Evolutionary conservation across 2,797 vertebrate species (phyloP), one percentile per base, ranked within the genome.

Genomic region (Siniperca scherzeri): DNA sequence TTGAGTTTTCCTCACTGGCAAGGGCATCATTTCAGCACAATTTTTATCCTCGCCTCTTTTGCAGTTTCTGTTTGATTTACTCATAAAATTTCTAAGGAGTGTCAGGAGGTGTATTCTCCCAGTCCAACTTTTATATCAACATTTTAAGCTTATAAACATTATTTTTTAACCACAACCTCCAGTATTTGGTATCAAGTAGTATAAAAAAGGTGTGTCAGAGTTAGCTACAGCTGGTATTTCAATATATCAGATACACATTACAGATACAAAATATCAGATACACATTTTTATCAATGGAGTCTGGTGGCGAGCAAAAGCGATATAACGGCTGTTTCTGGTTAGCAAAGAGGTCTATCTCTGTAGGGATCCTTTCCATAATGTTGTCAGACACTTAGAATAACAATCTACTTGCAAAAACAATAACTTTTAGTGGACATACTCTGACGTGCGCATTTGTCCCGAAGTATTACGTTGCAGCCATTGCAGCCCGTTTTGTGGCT

Each of bases 1-100:
- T 48, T n/a, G 9, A 73, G 50, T 61, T 77, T 22, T 10, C 62
- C 57, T 62, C 62, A 50, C 56, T 30, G 69, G 27, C 27, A 21
- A 27, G 14, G 11, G 21, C 40, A 30, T 53, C 0, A 50, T 33
- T 62, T 46, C 19, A 46, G 36, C 40, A 25, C 46, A n/a, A n/a
- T 46, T 44, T 56, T 65, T 33, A 6, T 57, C 61, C 52, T 33
- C 19, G 17, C n/a, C n/a, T 27, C 4, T 19, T 27, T 40, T 53
- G 50, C 1, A 25, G 22, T 42, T 48, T 46, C 22, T 33, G 36
- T 64, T 56, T n/a, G 57, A 68, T 56, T 36, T 46, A 27, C 22
- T 36, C 14, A 14, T 2, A 25, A 38, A 22, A 22, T 4, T 17
- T 13, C 48, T 16, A 12, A 62, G 64, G 6, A 14, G 16, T 40